A percentile compares a stretch with the other conserved stretches of the same genome.
Evolutionary conservation across 2,113 vertebrate genomes (phyloP).

Genomic region (Proteles cristata): DNA sequence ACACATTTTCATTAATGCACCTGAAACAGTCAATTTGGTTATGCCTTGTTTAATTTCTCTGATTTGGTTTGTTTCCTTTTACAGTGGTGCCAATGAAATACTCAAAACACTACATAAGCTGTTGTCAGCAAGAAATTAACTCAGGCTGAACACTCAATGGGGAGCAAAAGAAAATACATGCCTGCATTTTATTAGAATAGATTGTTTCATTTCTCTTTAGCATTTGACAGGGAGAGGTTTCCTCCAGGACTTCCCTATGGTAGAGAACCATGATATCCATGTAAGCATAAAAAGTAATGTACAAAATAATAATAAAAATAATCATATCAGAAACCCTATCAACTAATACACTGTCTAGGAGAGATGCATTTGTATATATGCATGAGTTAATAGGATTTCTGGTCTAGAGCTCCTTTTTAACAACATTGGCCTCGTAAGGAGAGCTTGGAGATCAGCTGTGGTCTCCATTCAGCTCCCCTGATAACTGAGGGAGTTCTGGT

Average conservation of each 20-base stretch:
- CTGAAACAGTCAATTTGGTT: constrained; percentile 26
- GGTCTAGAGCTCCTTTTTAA: not conserved
- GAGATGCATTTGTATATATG: not conserved
- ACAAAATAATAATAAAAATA: constrained; percentile 26
- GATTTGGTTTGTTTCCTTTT: constrained; percentile 19
- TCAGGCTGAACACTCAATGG: constrained; percentile 35
- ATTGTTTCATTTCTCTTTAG: constrained; percentile 31
- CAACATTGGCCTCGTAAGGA: not conserved
- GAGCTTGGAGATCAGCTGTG: not conserved
- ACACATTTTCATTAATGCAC: constrained; percentile 49
- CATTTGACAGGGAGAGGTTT: constrained; percentile 16
- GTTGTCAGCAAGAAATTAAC: constrained; percentile 62
- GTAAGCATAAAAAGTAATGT: not conserved
- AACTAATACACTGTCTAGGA: not conserved
- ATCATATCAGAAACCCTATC: not conserved
- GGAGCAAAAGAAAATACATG: constrained; percentile 19
- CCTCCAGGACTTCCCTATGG: not conserved
- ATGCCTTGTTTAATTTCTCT: constrained; percentile 46
- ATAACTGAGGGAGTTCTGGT: not conserved
- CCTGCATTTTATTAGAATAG: constrained; percentile 8
- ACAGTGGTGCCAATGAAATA: not conserved
- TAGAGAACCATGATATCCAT: not conserved
- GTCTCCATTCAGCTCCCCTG: not conserved
- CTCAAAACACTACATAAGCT: constrained; percentile 32
- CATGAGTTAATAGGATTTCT: not conserved